Conservation (phyloP, 92 coral and sea anemone species). For the Epizoanthus scotinus region DNA sequence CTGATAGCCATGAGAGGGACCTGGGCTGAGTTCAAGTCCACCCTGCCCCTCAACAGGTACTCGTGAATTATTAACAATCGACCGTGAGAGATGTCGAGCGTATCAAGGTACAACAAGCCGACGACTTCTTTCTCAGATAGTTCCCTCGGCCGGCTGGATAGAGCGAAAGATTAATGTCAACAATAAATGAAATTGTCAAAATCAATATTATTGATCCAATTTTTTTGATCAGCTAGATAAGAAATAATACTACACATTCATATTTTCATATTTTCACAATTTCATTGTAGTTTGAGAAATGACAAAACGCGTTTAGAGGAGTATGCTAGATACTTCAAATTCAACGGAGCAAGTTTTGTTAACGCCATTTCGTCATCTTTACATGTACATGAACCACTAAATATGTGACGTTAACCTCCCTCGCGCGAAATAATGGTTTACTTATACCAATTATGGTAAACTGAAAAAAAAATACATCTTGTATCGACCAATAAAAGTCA, state of each 20-base stretch:
- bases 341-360: too few relatives aligned
- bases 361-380: too few relatives aligned
- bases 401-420: too few relatives aligned
- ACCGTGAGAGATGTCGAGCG: neutral
- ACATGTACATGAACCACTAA: too few relatives aligned
- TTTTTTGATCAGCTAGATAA: neutral
- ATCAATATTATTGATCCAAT: neutral
- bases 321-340: too few relatives aligned
- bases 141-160: neutral
- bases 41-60: neutral
- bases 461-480: too few relatives aligned
- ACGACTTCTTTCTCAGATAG: neutral
- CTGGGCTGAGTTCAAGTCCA: conserved; percentile 3
- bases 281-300: too few relatives aligned
- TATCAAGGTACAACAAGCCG: neutral
- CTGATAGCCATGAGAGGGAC: neutral
- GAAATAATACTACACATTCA: neutral
- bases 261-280: too few relatives aligned
- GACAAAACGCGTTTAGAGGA: too few relatives aligned
- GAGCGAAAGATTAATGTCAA: conserved; percentile 29
- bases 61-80: conserved; percentile 15
- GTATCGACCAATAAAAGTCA: neutral
- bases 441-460: too few relatives aligned
- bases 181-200: neutral
- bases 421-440: too few relatives aligned